Conservation (phyloP, 2,888 invertebrate genomes). For the Chymomyza caudatula region DNA sequence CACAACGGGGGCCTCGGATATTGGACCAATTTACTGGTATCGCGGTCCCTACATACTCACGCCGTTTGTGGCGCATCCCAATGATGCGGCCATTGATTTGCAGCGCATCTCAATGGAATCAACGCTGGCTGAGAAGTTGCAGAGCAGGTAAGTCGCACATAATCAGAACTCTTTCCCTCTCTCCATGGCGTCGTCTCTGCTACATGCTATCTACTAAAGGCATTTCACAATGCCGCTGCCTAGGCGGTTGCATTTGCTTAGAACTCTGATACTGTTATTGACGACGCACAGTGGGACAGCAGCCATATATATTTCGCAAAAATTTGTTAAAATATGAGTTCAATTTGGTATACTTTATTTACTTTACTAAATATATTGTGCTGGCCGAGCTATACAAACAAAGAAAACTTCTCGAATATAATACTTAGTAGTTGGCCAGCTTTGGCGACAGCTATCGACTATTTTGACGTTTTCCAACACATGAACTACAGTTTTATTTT, state of each 20-base stretch:
- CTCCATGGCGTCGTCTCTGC: not conserved
- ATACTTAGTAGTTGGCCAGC: too few relatives aligned
- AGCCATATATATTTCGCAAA: not conserved
- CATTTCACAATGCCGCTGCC: not conserved
- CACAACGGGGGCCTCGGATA: constrained; percentile 79
- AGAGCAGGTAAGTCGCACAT: constrained; percentile 79
- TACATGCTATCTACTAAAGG: not conserved
- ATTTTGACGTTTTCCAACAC: too few relatives aligned
- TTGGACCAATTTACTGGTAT: constrained; percentile 86
- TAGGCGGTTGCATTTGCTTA: not conserved
- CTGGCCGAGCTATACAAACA: too few relatives aligned
- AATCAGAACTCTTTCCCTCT: not conserved
- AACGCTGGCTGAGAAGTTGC: constrained; percentile 82
- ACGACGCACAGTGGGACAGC: not conserved
- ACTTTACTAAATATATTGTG: too few relatives aligned
- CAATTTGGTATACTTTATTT: too few relatives aligned
- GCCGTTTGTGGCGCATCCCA: constrained; percentile 76
- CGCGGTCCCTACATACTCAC: constrained; percentile 79
- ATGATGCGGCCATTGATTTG: constrained; percentile 76
- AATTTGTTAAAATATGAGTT: too few relatives aligned
- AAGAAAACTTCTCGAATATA: too few relatives aligned
- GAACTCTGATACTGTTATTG: not conserved
- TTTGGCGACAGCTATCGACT: too few relatives aligned
- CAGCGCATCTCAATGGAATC: constrained; percentile 77
- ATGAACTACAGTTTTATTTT: too few relatives aligned